Percentiles rank a stretch among this genome's conserved stretches.
Evolutionary conservation across 2,888 invertebrate species (phyloP).

Genomic region (Diaphora mendica): DNA sequence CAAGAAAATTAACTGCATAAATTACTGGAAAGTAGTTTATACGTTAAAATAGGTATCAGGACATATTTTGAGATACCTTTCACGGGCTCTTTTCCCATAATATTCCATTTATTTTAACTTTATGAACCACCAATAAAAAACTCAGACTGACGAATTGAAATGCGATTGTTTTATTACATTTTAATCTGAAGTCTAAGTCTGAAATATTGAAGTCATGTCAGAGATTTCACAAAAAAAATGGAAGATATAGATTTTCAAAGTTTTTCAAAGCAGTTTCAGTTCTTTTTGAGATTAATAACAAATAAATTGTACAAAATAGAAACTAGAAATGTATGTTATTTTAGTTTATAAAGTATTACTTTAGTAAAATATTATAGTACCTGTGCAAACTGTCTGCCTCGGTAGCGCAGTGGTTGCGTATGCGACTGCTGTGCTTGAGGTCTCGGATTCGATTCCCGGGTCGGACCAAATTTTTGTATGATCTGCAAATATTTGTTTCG

Average conservation of each 20-base stretch:
- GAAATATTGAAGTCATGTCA: neutral
- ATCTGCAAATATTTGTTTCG: too few relatives aligned
- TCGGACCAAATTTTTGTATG: too few relatives aligned
- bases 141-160: neutral
- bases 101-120: neutral
- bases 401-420: too few relatives aligned
- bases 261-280: neutral
- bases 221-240: neutral
- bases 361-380: too few relatives aligned
- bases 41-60: neutral
- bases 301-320: too few relatives aligned
- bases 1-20: constrained; percentile 13
- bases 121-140: neutral
- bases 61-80: neutral
- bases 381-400: too few relatives aligned
- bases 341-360: too few relatives aligned
- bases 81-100: neutral
- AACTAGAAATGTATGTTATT: too few relatives aligned
- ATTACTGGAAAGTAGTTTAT: neutral
- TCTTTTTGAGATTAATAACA: too few relatives aligned
- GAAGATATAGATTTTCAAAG: neutral
- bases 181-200: neutral
- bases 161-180: neutral
- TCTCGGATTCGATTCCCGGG: too few relatives aligned
- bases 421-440: too few relatives aligned